A percentile compares a stretch with the other conserved stretches of the same genome.
phyloP scores from a whole-genome alignment of 1,140 invertebrate genomes.

The Idris sp. region DNA sequence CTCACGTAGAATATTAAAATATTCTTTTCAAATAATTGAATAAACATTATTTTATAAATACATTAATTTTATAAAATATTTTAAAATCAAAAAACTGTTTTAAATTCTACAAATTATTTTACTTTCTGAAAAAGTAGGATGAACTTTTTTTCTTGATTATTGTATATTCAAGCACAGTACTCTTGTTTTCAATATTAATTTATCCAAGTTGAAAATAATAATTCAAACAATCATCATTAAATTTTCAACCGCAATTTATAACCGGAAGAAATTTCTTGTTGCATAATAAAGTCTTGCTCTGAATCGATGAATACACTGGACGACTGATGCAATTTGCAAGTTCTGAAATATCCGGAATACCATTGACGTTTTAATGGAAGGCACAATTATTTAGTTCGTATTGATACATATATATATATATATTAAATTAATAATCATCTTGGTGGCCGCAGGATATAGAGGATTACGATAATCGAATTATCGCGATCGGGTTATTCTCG shows the following conservation, averaged over 20 bases:
- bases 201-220: too few relatives aligned
- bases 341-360: constrained; percentile 13
- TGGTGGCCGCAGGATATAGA: constrained; percentile 39
- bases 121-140: too few relatives aligned
- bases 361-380: constrained; percentile 26
- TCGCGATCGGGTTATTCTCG: constrained; percentile 56
- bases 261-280: constrained; percentile 1
- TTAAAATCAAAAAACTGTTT: too few relatives aligned
- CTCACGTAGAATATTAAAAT: too few relatives aligned
- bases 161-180: too few relatives aligned
- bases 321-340: constrained; percentile 22
- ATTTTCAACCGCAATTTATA: neutral
- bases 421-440: constrained; percentile 61
- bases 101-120: too few relatives aligned
- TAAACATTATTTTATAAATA: too few relatives aligned
- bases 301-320: constrained; percentile 1
- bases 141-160: too few relatives aligned
- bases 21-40: too few relatives aligned
- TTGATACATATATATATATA: constrained; percentile 60
- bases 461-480: constrained; percentile 60
- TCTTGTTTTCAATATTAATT: too few relatives aligned
- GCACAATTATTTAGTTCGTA: constrained; percentile 46
- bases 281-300: constrained; percentile 2
- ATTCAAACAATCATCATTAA: too few relatives aligned
- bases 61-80: too few relatives aligned